Percentiles rank a stretch among this genome's conserved stretches.
phyloP scores from a whole-genome alignment of 2,888 invertebrate genomes.

The Drosophila subquinaria region DNA sequence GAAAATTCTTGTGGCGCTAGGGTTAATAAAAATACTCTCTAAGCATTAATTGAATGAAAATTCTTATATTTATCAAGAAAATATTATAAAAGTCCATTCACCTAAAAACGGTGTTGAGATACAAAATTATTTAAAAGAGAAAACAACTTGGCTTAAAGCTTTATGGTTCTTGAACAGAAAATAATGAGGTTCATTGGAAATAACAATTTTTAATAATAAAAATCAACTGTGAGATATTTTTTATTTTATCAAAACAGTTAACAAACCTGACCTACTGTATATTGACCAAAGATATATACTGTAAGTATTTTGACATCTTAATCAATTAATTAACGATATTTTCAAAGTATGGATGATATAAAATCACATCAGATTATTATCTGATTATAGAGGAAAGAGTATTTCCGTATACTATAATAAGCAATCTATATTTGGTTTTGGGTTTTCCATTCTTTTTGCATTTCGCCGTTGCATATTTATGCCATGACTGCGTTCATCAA shows the following conservation, averaged over 20 bases:
- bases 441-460: constrained; percentile 48
- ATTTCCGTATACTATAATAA: constrained; percentile 15
- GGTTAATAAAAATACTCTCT: too few species aligned
- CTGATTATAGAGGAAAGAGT: constrained; percentile 16
- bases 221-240: background rate
- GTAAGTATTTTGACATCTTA: background rate
- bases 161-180: too few species aligned
- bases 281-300: too few species aligned
- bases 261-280: too few species aligned
- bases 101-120: too few species aligned
- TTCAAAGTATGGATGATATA: background rate
- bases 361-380: background rate
- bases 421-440: background rate
- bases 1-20: too few species aligned
- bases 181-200: background rate
- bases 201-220: background rate
- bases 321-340: background rate
- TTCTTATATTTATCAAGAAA: too few species aligned
- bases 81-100: too few species aligned
- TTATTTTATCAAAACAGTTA: background rate
- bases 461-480: constrained; percentile 54
- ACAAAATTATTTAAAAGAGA: too few species aligned
- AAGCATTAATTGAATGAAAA: too few species aligned
- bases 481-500: constrained; percentile 63
- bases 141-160: too few species aligned